phyloP scores from a whole-genome alignment of 2,888 invertebrate species.

The Drosophila antonietae region DNA sequence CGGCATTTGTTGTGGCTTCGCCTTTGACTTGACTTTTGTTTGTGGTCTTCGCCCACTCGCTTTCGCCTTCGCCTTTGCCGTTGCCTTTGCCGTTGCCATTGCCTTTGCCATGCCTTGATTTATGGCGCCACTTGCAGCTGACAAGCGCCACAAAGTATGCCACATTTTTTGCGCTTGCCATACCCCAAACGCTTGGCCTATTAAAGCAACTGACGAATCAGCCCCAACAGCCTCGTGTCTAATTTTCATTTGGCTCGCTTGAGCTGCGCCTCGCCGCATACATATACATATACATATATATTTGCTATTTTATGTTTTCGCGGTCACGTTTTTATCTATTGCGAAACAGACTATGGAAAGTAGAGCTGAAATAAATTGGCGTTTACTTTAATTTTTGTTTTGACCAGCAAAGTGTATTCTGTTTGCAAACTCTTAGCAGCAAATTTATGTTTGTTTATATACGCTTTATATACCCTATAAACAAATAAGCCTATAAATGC shows the following conservation, averaged over 20 bases:
- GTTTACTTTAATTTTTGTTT: slow-evolving; percentile 48
- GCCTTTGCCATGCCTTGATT: slow-evolving; percentile 57
- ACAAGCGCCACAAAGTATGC: slow-evolving; percentile 63
- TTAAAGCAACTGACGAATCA: slow-evolving; percentile 45
- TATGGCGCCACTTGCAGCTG: slow-evolving; percentile 75
- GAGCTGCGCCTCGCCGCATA: not conserved
- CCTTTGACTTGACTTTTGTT: slow-evolving; percentile 65
- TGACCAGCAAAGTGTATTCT: slow-evolving; percentile 27
- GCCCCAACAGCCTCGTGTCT: slow-evolving; percentile 27
- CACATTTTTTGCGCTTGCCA: slow-evolving; percentile 22
- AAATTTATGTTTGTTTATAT: not conserved
- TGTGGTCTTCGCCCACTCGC: slow-evolving; percentile 43
- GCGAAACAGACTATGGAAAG: slow-evolving; percentile 41
- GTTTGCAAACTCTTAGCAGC: not conserved
- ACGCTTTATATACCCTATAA: slow-evolving; percentile 11
- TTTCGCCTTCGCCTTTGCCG: slow-evolving; percentile 1
- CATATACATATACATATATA: not conserved
- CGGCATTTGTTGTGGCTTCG: slow-evolving; percentile 41
- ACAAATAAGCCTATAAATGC: not conserved
- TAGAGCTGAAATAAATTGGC: slow-evolving; percentile 49
- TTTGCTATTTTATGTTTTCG: slow-evolving; percentile 63
- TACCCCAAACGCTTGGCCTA: slow-evolving; percentile 31
- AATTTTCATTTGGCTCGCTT: slow-evolving; percentile 52
- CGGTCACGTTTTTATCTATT: slow-evolving; percentile 77
- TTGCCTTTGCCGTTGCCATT: too few species aligned